These are phyloP conservation scores for Varecia variegata DNA, from an alignment of 2,797 vertebrate species.

Conservation along the genomic window DNA sequence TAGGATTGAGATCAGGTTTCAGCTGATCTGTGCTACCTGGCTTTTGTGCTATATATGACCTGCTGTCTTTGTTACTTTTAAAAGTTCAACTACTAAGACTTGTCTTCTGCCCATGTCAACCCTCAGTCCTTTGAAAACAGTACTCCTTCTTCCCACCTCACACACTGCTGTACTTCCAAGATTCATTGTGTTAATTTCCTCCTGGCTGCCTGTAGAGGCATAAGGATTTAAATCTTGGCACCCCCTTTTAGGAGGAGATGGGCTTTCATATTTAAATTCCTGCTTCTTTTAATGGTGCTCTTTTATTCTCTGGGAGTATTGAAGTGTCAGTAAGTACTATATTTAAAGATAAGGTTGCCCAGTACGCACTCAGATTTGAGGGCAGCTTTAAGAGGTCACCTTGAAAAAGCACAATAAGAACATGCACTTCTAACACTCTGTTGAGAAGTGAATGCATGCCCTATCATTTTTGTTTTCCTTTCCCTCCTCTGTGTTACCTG, in stretches of 20 bases:
- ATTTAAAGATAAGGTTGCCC: conserved; percentile 7
- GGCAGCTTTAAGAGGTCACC: neutral
- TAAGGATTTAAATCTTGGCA: neutral
- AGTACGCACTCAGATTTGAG: neutral
- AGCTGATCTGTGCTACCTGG: neutral
- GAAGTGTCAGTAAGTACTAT: neutral
- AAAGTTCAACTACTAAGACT: neutral
- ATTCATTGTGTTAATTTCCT: neutral
- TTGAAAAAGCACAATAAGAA: conserved; percentile 4
- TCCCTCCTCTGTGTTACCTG: neutral
- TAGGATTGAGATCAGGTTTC: neutral
- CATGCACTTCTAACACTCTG: neutral
- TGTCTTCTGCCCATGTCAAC: neutral
- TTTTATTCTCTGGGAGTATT: neutral
- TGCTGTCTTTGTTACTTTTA: neutral
- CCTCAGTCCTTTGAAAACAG: neutral
- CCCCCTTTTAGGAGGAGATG: neutral
- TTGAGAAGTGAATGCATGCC: neutral
- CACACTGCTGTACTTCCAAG: neutral
- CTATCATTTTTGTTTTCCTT: neutral
- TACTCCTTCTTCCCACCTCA: neutral
- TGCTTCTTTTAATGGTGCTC: neutral
- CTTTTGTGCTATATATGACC: neutral
- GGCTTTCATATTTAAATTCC: conserved; percentile 32
- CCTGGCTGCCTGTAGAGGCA: neutral